A percentile compares a stretch with the other conserved stretches of the same genome.
phyloP scores from a whole-genome alignment of 1,140 invertebrate species.

The Dendroctonus ponderosae region DNA sequence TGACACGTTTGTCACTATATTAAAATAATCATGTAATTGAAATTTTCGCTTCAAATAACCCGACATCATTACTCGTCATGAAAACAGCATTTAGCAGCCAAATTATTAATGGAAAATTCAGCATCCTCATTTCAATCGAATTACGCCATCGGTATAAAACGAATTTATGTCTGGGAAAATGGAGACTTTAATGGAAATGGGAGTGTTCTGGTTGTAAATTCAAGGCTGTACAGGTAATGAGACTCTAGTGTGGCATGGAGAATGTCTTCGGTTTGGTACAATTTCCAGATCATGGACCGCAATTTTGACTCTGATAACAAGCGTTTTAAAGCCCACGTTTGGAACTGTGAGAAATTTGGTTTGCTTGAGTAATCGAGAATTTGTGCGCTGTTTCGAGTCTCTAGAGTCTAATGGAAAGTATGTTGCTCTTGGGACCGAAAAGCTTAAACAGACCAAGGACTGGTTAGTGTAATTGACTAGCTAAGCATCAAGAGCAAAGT shows the following conservation, averaged over 20 bases:
- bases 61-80: no score
- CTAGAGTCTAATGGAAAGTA: constrained; percentile 8
- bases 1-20: no score
- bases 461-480: background rate
- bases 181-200: constrained; percentile 22
- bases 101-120: no score
- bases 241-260: background rate
- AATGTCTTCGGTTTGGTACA: background rate
- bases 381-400: constrained; percentile 1
- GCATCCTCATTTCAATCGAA: no score
- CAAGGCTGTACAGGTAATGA: constrained; percentile 8
- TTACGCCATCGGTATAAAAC: background rate
- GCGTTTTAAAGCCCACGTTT: constrained; percentile 3
- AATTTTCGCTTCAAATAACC: no score
- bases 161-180: constrained; percentile 22
- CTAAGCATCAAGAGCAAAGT: background rate
- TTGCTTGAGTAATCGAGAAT: background rate
- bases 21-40: no score
- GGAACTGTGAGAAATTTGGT: background rate
- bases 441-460: background rate
- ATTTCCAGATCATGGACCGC: constrained; percentile 1
- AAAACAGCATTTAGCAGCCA: no score
- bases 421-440: constrained; percentile 5
- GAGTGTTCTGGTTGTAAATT: constrained; percentile 8
- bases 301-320: constrained; percentile 4